phyloP scores from a whole-genome alignment of 92 coral and sea anemone species.

The Epizoanthus stellaris region DNA sequence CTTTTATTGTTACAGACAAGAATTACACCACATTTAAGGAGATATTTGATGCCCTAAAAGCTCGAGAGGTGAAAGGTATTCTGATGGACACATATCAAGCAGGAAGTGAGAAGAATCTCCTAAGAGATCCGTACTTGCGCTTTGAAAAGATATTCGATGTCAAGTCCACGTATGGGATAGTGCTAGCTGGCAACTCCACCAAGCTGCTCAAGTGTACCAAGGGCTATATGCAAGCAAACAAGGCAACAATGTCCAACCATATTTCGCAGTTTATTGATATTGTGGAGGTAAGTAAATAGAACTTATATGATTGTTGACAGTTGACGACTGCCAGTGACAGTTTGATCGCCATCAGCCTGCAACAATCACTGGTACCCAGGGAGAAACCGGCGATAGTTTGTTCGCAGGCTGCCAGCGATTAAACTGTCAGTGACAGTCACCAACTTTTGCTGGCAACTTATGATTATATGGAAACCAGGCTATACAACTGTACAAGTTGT shows the following conservation, averaged over 20 bases:
- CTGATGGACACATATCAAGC: slow-evolving; percentile 82
- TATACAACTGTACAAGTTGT: too few species aligned
- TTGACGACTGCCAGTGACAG: too few species aligned
- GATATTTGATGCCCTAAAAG: slow-evolving; percentile 65
- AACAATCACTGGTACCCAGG: too few species aligned
- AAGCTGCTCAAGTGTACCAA: slow-evolving; percentile 69
- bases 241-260: slow-evolving; percentile 64
- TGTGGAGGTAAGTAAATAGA: slow-evolving; percentile 46
- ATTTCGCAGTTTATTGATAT: slow-evolving; percentile 62
- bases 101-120: slow-evolving; percentile 63
- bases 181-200: slow-evolving; percentile 77
- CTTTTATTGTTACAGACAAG: slow-evolving; percentile 29
- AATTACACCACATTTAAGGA: slow-evolving; percentile 63
- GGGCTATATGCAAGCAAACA: slow-evolving; percentile 67
- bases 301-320: too few species aligned
- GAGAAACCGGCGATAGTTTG: too few species aligned
- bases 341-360: too few species aligned
- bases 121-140: slow-evolving; percentile 54
- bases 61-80: slow-evolving; percentile 70
- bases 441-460: too few species aligned
- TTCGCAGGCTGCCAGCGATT: too few species aligned
- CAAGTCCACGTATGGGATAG: slow-evolving; percentile 79
- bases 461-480: too few species aligned
- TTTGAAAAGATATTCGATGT: slow-evolving; percentile 73
- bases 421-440: too few species aligned